phyloP scores from a whole-genome alignment of 2,113 vertebrate species.

The Pluvianellus socialis region DNA sequence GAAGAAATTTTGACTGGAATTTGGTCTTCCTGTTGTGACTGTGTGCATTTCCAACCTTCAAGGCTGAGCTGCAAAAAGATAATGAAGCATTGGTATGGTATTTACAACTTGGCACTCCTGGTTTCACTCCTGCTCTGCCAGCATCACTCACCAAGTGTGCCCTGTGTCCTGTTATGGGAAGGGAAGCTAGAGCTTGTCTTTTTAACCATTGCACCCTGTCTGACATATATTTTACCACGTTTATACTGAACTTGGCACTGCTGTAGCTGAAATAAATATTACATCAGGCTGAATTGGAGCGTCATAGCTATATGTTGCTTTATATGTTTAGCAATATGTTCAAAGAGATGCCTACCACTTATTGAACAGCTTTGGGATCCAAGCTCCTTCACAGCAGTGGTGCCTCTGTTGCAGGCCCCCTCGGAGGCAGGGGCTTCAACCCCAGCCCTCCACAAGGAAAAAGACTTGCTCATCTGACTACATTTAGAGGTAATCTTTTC shows the following conservation, averaged over 20 bases:
- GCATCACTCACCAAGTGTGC: accelerated
- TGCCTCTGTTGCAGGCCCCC: background rate
- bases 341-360: background rate
- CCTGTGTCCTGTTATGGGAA: background rate
- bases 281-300: background rate
- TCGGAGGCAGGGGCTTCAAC: background rate
- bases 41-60: background rate
- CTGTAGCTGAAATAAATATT: background rate
- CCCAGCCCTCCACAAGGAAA: background rate
- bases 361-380: background rate
- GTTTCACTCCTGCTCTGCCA: background rate
- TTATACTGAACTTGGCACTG: background rate
- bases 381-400: background rate
- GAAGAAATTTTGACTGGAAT: background rate
- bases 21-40: background rate
- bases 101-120: background rate
- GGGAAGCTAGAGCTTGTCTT: background rate
- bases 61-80: background rate
- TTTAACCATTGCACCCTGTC: background rate
- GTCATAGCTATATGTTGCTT: too few relatives aligned
- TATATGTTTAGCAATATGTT: background rate
- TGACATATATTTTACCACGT: background rate
- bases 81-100: background rate
- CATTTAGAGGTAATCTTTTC: background rate
- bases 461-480: background rate